phyloP scores from a whole-genome alignment of 2,888 invertebrate genomes.

The Teinopalpus imperialis region DNA sequence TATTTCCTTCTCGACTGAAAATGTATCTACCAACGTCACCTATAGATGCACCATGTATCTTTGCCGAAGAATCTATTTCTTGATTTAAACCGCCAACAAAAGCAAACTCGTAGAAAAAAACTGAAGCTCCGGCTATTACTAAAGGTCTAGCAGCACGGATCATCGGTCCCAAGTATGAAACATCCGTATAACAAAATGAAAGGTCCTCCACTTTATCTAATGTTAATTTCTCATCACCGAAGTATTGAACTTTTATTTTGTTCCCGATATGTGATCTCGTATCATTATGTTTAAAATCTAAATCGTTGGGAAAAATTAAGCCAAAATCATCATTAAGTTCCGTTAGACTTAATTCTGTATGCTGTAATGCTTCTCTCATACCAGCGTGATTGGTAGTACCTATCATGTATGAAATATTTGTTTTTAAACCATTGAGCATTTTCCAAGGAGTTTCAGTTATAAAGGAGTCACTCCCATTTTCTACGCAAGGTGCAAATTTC shows the following conservation, averaged over 20 bases:
- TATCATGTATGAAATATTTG: slow-evolving; percentile 49
- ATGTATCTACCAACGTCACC: slow-evolving; percentile 80
- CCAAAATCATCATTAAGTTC: slow-evolving; percentile 44
- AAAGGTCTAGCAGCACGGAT: slow-evolving; percentile 52
- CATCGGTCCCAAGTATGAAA: slow-evolving; percentile 52
- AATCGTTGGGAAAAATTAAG: slow-evolving; percentile 52
- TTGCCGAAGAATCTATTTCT: slow-evolving; percentile 57
- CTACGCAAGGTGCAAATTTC: slow-evolving; percentile 54
- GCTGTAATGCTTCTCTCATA: slow-evolving; percentile 44
- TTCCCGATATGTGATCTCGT: slow-evolving; percentile 35
- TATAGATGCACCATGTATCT: slow-evolving; percentile 68
- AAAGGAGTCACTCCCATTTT: slow-evolving; percentile 41
- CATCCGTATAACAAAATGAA: slow-evolving; percentile 54
- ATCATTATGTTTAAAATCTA: slow-evolving; percentile 41
- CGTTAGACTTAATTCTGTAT: slow-evolving; percentile 38
- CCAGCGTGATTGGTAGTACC: slow-evolving; percentile 60
- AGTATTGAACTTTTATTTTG: slow-evolving; percentile 50
- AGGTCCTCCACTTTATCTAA: slow-evolving; percentile 37
- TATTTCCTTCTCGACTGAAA: slow-evolving; percentile 50
- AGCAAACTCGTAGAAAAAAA: slow-evolving; percentile 81
- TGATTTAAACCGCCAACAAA: slow-evolving; percentile 73
- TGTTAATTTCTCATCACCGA: slow-evolving; percentile 42
- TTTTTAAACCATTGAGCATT: slow-evolving; percentile 39
- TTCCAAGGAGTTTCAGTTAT: slow-evolving; percentile 51
- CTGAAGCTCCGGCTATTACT: slow-evolving; percentile 54